Evolutionary conservation across 1,140 invertebrate genomes (phyloP).

Genomic region (Neuroterus valhalla): DNA sequence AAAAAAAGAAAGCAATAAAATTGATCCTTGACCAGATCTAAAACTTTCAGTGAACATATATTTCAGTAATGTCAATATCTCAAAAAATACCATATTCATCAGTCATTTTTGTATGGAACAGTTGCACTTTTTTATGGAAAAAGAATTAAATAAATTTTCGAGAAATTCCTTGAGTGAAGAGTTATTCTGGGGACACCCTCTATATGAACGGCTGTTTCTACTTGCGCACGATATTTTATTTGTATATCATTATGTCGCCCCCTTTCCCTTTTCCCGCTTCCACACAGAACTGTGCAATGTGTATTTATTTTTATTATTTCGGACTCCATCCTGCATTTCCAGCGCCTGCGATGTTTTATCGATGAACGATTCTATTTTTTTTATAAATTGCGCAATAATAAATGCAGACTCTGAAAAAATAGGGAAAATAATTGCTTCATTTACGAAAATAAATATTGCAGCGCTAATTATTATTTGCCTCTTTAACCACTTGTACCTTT

Average conservation of each 20-base stretch:
- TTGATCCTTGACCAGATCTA: too few relatives aligned
- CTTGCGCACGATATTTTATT: conserved; percentile 57
- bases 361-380: conserved; percentile 31
- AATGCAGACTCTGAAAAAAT: conserved; percentile 14
- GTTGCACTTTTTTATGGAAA: too few relatives aligned
- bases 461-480: neutral
- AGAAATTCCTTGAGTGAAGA: too few relatives aligned
- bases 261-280: conserved; percentile 51
- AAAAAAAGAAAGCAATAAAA: too few relatives aligned
- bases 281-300: conserved; percentile 32
- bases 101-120: too few relatives aligned
- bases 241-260: conserved; percentile 62
- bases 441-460: neutral
- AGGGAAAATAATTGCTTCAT: neutral
- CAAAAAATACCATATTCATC: too few relatives aligned
- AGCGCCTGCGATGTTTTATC: conserved; percentile 20
- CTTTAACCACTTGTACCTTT: neutral
- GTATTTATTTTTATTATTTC: conserved; percentile 72
- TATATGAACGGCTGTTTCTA: conserved; percentile 48
- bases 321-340: conserved; percentile 44
- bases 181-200: conserved; percentile 47
- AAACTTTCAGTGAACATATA: too few relatives aligned
- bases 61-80: too few relatives aligned
- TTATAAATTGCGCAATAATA: conserved; percentile 35
- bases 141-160: too few relatives aligned